These are phyloP conservation scores for Amblyjoppa fuscipennis DNA, from an alignment of 2,888 invertebrate genomes.

Conservation along the genomic window DNA sequence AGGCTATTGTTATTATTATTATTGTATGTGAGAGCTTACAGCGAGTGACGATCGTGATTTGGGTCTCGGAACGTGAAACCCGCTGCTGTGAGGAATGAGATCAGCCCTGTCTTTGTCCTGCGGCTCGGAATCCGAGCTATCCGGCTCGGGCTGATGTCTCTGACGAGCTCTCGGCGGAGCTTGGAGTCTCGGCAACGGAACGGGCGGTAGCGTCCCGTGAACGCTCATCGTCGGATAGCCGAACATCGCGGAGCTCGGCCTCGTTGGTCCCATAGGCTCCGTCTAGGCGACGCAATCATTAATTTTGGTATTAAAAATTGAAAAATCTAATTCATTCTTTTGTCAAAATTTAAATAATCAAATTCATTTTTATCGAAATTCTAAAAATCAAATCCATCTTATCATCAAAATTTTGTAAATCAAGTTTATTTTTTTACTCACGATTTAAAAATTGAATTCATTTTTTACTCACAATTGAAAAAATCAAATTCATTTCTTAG, in stretches of 20 bases:
- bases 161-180: constrained; percentile 82
- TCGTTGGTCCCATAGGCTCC: constrained; percentile 90
- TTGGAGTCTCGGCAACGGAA: constrained; percentile 89
- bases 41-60: constrained; percentile 92
- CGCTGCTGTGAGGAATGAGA: constrained; percentile 88
- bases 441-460: too few relatives aligned
- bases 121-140: constrained; percentile 84
- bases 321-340: constrained; percentile 81
- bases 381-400: neutral
- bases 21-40: constrained; percentile 83
- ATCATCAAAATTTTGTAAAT: neutral
- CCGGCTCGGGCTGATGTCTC: constrained; percentile 80
- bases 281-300: constrained; percentile 86
- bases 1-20: neutral
- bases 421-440: neutral
- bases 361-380: neutral
- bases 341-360: neutral
- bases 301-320: neutral
- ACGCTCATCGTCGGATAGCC: constrained; percentile 89
- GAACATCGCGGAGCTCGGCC: constrained; percentile 94
- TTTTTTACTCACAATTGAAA: neutral
- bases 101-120: constrained; percentile 91
- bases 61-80: constrained; percentile 92
- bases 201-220: constrained; percentile 89
- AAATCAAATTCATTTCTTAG: neutral